phyloP scores from a whole-genome alignment of 2,113 vertebrate genomes.

The Struthidea cinerea region DNA sequence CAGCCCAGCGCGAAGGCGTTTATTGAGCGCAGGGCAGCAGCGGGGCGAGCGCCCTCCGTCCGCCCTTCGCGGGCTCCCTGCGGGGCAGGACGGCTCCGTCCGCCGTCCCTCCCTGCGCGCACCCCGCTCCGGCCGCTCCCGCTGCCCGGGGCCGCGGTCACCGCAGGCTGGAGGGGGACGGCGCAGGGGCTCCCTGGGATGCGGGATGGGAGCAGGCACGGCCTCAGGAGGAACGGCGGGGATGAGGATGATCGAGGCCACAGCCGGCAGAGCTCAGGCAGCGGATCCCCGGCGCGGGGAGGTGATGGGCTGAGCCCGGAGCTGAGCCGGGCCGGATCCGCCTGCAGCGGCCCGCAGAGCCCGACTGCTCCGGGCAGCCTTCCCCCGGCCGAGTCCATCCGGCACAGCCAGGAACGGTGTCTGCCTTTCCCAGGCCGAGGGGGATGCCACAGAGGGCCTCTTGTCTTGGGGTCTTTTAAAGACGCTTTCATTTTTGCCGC shows the following conservation, averaged over 20 bases:
- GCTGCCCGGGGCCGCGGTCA: not conserved
- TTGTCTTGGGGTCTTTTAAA: not conserved
- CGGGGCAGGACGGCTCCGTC: not conserved
- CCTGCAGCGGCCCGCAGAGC: not conserved
- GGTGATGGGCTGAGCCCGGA: not conserved
- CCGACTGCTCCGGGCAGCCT: not conserved
- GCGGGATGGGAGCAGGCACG: not conserved
- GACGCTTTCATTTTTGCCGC: not conserved
- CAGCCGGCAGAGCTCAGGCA: not conserved
- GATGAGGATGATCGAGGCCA: not conserved
- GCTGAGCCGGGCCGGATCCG: not conserved
- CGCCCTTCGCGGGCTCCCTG: not conserved
- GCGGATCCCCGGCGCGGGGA: fast-evolving
- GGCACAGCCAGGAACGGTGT: not conserved
- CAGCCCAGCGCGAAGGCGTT: not conserved
- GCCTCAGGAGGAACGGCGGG: fast-evolving
- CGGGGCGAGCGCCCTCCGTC: not conserved
- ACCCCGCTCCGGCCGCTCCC: not conserved
- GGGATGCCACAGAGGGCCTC: not conserved
- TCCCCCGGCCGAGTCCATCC: fast-evolving
- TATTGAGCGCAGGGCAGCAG: not conserved
- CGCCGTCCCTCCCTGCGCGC: not conserved
- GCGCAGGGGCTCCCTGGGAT: too few species aligned
- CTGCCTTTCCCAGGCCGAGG: not conserved
- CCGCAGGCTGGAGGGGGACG: not conserved